Conservation (phyloP, 2,888 invertebrate genomes). For the Iselma pallidipennis region DNA sequence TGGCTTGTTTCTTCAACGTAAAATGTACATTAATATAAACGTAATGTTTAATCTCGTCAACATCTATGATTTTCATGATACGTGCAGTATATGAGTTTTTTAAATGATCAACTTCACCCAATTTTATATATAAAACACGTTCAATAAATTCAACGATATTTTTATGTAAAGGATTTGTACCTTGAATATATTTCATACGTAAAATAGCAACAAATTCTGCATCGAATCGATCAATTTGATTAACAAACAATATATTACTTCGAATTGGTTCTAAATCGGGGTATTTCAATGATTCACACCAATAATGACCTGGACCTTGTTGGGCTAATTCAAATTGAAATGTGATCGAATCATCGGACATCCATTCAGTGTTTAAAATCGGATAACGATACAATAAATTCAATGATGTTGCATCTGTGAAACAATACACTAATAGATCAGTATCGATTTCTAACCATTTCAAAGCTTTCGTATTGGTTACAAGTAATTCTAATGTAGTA, state of each 20-base stretch:
- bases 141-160: slow-evolving; percentile 24
- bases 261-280: slow-evolving; percentile 27
- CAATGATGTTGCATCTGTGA: slow-evolving; percentile 32
- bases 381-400: background rate
- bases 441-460: background rate
- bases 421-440: slow-evolving; percentile 35
- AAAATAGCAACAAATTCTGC: slow-evolving; percentile 37
- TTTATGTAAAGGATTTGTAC: slow-evolving; percentile 29
- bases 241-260: slow-evolving; percentile 28
- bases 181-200: slow-evolving; percentile 22
- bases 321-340: slow-evolving; percentile 22
- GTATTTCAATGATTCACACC: slow-evolving; percentile 43
- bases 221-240: slow-evolving; percentile 15
- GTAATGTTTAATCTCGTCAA: slow-evolving; percentile 29
- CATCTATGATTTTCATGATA: slow-evolving; percentile 33
- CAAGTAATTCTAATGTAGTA: background rate
- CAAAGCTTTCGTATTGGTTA: background rate
- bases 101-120: slow-evolving; percentile 6
- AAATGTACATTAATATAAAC: slow-evolving; percentile 37
- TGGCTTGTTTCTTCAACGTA: background rate
- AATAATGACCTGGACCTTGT: slow-evolving; percentile 39
- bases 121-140: slow-evolving; percentile 15
- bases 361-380: background rate
- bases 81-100: slow-evolving; percentile 21
- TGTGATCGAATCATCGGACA: background rate